These are phyloP conservation scores for Drosophila melanica DNA, from an alignment of 1,140 invertebrate species.

Conservation along the genomic window DNA sequence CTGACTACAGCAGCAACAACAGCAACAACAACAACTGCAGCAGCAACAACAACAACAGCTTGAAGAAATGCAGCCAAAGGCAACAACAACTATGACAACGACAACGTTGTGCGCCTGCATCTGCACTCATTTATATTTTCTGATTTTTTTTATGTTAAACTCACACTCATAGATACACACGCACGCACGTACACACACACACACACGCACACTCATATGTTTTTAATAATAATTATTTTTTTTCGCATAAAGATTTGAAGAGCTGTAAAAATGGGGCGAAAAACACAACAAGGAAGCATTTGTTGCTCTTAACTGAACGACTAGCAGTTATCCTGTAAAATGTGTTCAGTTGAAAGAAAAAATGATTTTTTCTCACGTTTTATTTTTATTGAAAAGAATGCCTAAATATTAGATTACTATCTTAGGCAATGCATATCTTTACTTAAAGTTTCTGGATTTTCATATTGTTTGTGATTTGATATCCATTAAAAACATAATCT, in stretches of 20 bases:
- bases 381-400: too few species aligned
- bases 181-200: slow-evolving; percentile 13
- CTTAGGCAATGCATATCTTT: too few species aligned
- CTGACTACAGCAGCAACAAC: slow-evolving; percentile 25
- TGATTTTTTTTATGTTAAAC: slow-evolving; percentile 49
- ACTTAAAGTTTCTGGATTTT: too few species aligned
- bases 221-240: slow-evolving; percentile 80
- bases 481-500: too few species aligned
- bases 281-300: neutral
- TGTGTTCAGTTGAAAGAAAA: neutral
- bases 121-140: slow-evolving; percentile 71
- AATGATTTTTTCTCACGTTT: too few species aligned
- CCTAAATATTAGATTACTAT: too few species aligned
- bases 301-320: neutral
- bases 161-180: slow-evolving; percentile 38
- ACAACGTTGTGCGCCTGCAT: slow-evolving; percentile 60
- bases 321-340: slow-evolving; percentile 4
- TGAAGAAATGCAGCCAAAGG: slow-evolving; percentile 65
- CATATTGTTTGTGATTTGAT: too few species aligned
- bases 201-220: slow-evolving; percentile 57
- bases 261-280: slow-evolving; percentile 26
- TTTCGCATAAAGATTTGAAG: slow-evolving; percentile 70
- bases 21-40: slow-evolving; percentile 52
- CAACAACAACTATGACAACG: slow-evolving; percentile 55
- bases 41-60: slow-evolving; percentile 57